Base-by-base conservation (phyloP, 2,888 invertebrate genomes). In the Morpho deidamia region DNA sequence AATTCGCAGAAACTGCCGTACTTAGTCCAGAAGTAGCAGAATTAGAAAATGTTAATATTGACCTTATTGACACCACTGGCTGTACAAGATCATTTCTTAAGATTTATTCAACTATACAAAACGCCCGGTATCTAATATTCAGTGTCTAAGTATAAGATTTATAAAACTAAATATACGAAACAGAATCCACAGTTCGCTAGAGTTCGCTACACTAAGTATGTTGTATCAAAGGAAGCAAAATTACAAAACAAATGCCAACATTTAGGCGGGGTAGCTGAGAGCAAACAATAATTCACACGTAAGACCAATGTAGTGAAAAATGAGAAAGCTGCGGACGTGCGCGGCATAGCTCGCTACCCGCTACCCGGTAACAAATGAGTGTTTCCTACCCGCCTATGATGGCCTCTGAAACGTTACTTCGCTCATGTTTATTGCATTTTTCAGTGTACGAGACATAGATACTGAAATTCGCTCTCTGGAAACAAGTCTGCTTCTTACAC, bases 221-320 rank as follows among this genome's bases (percentile, higher is more conserved):
- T 40, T 41, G 49, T 55, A 50, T 42, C 39, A 51, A 23, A 48
- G 38, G n/a, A 43, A 35, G 46, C 23, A 34, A 59, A 56, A 57
- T 51, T 39, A 46, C 47, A 50, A 53, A 55, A 59, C 43, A 56
- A 59, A 54, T 58, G 45, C 53, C 49, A 56, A 62, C 58, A 60
- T 57, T 61, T 59, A 66, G 64, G 64, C 69, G 70, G 62, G 66
- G 69, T 69, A 11, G 69, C 68, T 70, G 70, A 74, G 69, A 76
- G 75, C 76, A 81, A 78, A 84, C 86, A 84, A 86, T 87, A 86
- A 85, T 84, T 88, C 83, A 85, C 85, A 86, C 83, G 85, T 84
- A 85, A 85, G 86, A 83, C 82, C 88, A 88, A 88, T 88, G 88
- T 87, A 87, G 83, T 88, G 88, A 87, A 88, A 88, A 89, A 89